Conservation (phyloP, 2,888 invertebrate species). For the Monopis laevigella region DNA sequence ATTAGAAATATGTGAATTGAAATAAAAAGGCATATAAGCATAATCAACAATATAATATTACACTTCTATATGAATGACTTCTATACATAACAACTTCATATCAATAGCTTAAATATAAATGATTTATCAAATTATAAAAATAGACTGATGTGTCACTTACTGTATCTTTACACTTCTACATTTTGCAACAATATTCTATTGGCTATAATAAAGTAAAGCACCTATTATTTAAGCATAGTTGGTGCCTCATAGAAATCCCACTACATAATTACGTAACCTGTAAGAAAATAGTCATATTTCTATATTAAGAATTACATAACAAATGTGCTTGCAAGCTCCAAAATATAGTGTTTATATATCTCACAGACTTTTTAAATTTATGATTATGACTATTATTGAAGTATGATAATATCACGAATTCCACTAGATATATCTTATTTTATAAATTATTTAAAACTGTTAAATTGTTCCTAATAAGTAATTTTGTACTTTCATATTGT, state of each 20-base stretch:
- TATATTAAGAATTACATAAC: conserved; percentile 44
- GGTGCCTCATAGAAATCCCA: conserved; percentile 1
- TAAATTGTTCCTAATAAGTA: no score
- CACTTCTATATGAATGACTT: conserved; percentile 41
- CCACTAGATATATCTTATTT: no score
- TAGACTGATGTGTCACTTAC: background rate
- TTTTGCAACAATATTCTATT: background rate
- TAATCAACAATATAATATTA: conserved; percentile 63
- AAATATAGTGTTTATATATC: conserved; percentile 3
- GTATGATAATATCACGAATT: no score
- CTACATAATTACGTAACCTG: conserved; percentile 24
- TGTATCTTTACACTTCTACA: background rate
- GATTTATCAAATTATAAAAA: conserved; percentile 7
- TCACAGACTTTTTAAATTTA: no score
- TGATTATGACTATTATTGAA: no score
- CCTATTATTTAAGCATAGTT: conserved; percentile 3
- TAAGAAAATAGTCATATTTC: conserved; percentile 44
- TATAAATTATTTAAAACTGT: no score
- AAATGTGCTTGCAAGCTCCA: conserved; percentile 45
- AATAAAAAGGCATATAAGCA: conserved; percentile 34
- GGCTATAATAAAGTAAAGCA: conserved; percentile 1
- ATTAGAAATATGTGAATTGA: no score
- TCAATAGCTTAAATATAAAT: conserved; percentile 2
- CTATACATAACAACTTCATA: conserved; percentile 37
- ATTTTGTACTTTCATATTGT: no score